Percentiles rank a stretch among this genome's conserved stretches.
phyloP scores from a whole-genome alignment of 1,140 invertebrate genomes.

The Drosophila bocki region DNA sequence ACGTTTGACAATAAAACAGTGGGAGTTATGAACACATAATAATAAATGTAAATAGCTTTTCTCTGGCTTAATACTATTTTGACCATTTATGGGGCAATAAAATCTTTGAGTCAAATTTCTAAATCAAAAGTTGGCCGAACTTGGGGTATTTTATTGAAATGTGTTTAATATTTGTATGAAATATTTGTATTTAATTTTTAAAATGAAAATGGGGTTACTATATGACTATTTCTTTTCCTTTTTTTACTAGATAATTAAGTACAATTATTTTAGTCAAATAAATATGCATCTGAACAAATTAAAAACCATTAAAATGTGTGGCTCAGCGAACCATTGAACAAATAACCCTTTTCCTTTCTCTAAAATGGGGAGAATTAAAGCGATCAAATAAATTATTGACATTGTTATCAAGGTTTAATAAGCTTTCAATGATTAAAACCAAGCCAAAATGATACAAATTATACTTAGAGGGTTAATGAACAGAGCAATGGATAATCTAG shows the following conservation, averaged over 20 bases:
- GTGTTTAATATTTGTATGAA: too few species aligned
- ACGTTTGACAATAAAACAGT: slow-evolving; percentile 27
- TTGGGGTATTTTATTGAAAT: neutral
- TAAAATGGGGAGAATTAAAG: neutral
- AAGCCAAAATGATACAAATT: neutral
- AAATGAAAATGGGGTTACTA: neutral
- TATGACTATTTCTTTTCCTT: neutral
- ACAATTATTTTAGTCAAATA: neutral
- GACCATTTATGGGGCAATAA: slow-evolving; percentile 6
- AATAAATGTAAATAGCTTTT: slow-evolving; percentile 15
- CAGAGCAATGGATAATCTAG: neutral
- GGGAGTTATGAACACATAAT: slow-evolving; percentile 33
- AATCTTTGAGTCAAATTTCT: neutral
- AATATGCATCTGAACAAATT: neutral
- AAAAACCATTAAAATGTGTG: neutral
- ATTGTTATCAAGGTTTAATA: slow-evolving; percentile 2
- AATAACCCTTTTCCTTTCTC: neutral
- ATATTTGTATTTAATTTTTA: neutral
- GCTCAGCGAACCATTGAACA: neutral
- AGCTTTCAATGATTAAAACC: neutral
- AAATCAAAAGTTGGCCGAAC: neutral
- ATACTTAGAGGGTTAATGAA: neutral
- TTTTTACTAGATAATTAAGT: neutral
- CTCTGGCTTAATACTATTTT: slow-evolving; percentile 10
- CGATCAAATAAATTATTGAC: neutral